phyloP scores from a whole-genome alignment of 2,113 vertebrate genomes.

The Chinchilla lanigera region DNA sequence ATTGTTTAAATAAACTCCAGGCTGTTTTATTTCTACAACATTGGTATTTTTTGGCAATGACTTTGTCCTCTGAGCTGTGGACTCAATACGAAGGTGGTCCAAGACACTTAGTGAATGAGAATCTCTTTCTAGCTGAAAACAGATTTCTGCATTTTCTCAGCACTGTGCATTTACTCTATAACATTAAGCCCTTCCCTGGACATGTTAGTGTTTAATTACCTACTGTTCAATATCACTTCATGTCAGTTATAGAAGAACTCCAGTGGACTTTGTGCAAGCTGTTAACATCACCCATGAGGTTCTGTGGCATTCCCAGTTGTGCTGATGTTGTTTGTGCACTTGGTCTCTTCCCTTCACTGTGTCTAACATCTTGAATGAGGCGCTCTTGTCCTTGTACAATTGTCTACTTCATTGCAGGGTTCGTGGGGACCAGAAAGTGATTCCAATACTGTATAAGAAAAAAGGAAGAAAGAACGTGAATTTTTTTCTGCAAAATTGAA shows the following conservation, averaged over 20 bases:
- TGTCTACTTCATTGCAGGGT: neutral
- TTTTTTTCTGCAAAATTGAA: neutral
- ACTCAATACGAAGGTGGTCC: neutral
- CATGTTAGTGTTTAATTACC: constrained; percentile 48
- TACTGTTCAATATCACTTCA: neutral
- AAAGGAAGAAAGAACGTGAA: neutral
- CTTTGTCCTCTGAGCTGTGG: neutral
- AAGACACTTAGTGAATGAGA: neutral
- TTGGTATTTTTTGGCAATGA: neutral
- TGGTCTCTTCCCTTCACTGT: neutral
- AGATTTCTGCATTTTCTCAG: neutral
- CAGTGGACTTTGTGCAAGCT: neutral
- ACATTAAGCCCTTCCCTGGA: constrained; percentile 19
- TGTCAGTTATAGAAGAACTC: neutral
- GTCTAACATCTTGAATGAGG: neutral
- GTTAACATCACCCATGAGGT: neutral
- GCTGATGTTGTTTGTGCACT: neutral
- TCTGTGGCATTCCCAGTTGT: neutral
- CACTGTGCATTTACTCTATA: neutral
- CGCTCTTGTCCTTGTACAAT: neutral
- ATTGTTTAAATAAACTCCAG: neutral
- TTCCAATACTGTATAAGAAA: neutral
- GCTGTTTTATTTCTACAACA: neutral
- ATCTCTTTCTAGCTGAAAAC: constrained; percentile 18
- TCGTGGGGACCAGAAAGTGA: neutral